A percentile compares a stretch with the other conserved stretches of the same genome.
Conservation (phyloP, 2,888 invertebrate species). For the Portevinia maculata region DNA sequence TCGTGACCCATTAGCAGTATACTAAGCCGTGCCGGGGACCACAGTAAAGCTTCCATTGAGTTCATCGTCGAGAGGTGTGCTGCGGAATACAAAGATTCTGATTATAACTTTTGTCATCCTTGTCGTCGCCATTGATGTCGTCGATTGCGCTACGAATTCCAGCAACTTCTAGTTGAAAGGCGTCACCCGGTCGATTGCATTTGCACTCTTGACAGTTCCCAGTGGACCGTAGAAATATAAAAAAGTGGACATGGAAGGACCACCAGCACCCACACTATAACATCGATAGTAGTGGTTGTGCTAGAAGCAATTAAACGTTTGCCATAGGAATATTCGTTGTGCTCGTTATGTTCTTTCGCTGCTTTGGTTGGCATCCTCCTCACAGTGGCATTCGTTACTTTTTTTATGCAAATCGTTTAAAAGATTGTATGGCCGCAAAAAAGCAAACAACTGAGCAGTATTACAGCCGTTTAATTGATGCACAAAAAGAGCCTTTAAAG, state of each 20-base stretch:
- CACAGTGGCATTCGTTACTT: slow-evolving; percentile 35
- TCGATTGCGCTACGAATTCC: slow-evolving; percentile 30
- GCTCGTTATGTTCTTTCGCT: slow-evolving; percentile 52
- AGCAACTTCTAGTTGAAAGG: slow-evolving; percentile 48
- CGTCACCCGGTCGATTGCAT: slow-evolving; percentile 62
- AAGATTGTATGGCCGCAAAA: slow-evolving; percentile 23
- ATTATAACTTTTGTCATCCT: slow-evolving; percentile 65
- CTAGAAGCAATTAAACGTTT: slow-evolving; percentile 68
- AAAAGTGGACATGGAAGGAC: slow-evolving; percentile 23
- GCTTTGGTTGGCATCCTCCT: slow-evolving; percentile 39
- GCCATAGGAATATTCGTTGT: slow-evolving; percentile 46
- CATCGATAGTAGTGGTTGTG: slow-evolving; percentile 12
- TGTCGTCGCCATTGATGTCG: slow-evolving; percentile 1
- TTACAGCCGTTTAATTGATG: slow-evolving; percentile 31
- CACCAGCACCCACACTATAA: not conserved
- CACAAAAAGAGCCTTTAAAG: slow-evolving; percentile 27
- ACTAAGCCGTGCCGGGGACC: slow-evolving; percentile 41
- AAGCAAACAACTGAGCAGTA: not conserved
- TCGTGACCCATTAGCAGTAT: slow-evolving; percentile 70
- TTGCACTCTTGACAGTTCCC: slow-evolving; percentile 54
- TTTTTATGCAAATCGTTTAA: slow-evolving; percentile 38
- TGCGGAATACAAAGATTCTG: slow-evolving; percentile 68
- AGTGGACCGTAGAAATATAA: not conserved
- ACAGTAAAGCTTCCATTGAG: slow-evolving; percentile 34
- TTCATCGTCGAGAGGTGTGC: slow-evolving; percentile 60